phyloP scores from a whole-genome alignment of 2,113 vertebrate genomes.

The Phalacrocorax carbo region DNA sequence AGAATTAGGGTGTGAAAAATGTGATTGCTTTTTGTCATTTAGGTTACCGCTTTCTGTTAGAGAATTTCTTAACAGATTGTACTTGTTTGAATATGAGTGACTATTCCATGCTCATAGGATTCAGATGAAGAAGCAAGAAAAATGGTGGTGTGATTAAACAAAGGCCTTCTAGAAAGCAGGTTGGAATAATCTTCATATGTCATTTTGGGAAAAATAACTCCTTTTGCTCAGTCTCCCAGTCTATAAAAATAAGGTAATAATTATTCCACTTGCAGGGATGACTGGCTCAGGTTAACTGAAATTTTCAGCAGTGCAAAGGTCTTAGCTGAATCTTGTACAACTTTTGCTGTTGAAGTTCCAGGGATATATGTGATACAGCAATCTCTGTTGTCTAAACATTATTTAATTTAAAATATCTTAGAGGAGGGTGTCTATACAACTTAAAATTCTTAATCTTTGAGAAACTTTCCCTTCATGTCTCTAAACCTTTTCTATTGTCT shows the following conservation, averaged over 20 bases:
- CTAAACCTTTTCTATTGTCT: background rate
- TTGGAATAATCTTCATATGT: background rate
- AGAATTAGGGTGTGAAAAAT: background rate
- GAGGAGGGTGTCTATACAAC: background rate
- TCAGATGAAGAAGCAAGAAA: background rate
- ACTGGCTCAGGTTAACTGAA: background rate
- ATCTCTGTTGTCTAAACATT: background rate
- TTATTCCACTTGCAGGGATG: background rate
- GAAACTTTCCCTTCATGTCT: background rate
- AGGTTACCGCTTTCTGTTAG: background rate
- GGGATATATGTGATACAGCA: background rate
- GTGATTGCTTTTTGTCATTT: background rate
- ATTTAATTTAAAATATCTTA: background rate
- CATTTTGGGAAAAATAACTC: background rate
- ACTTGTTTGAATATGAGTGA: background rate
- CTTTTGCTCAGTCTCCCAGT: background rate
- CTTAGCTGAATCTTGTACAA: background rate
- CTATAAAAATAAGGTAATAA: background rate
- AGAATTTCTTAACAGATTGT: background rate
- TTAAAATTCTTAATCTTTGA: background rate
- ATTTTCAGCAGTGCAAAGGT: background rate
- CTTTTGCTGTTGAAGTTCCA: background rate
- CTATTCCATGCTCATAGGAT: background rate
- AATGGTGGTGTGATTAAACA: background rate
- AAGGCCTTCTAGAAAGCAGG: background rate